Evolutionary conservation across 2,888 invertebrate species (phyloP).

Genomic region (Fabriciana adippe): DNA sequence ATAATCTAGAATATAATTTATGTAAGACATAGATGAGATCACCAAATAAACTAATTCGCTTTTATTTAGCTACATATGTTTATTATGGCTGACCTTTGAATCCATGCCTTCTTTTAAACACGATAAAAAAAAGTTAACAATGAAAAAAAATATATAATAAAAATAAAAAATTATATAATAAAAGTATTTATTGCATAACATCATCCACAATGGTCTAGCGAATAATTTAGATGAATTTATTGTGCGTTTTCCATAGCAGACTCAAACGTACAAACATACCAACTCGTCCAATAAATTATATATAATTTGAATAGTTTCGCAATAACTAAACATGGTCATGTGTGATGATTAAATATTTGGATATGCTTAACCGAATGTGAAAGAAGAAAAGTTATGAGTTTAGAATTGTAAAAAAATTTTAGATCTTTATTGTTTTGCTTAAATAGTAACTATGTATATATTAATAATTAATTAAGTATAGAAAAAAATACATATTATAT

Average conservation of each 20-base stretch:
- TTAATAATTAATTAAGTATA: not conserved
- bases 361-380: conserved; percentile 9
- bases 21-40: too few species aligned
- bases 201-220: conserved; percentile 37
- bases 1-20: too few species aligned
- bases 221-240: conserved; percentile 45
- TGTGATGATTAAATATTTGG: conserved; percentile 29
- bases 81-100: too few species aligned
- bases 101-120: too few species aligned
- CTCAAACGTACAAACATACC: conserved; percentile 34
- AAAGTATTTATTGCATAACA: conserved; percentile 31
- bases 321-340: conserved; percentile 24
- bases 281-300: conserved; percentile 41
- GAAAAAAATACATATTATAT: not conserved
- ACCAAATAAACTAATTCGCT: too few species aligned
- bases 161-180: not conserved
- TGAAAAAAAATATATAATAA: too few species aligned
- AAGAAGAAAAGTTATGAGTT: not conserved
- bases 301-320: conserved; percentile 43
- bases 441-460: too few species aligned
- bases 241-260: conserved; percentile 39
- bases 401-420: too few species aligned
- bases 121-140: too few species aligned
- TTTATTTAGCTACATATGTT: too few species aligned
- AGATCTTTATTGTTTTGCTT: too few species aligned